Evolutionary conservation across 2,888 invertebrate genomes (phyloP).

Genomic region (Peribatodes rhomboidaria): DNA sequence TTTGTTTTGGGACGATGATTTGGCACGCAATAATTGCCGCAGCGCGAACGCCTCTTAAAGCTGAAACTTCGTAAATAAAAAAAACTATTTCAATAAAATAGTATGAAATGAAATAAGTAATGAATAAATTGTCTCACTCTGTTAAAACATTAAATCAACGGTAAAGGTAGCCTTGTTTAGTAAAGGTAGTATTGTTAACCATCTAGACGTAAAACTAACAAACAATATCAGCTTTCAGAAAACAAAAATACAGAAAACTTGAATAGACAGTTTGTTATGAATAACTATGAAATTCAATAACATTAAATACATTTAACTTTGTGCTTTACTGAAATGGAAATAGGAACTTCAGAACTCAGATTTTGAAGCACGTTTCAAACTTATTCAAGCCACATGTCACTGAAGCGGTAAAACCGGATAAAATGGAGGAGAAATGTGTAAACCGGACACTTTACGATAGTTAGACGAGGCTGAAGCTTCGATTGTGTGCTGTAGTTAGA

Average conservation of each 20-base stretch:
- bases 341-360: background rate
- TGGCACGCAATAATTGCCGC: too few relatives aligned
- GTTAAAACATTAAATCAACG: too few relatives aligned
- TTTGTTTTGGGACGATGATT: too few relatives aligned
- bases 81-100: too few relatives aligned
- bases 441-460: conserved; percentile 38
- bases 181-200: too few relatives aligned
- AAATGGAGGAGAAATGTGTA: conserved; percentile 32
- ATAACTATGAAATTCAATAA: conserved; percentile 17
- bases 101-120: too few relatives aligned
- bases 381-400: conserved; percentile 10
- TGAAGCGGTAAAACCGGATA: conserved; percentile 30
- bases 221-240: background rate
- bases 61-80: too few relatives aligned
- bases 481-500: conserved; percentile 12
- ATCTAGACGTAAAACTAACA: background rate
- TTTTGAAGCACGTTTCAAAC: conserved; percentile 21
- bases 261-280: conserved; percentile 4
- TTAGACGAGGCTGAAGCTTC: conserved; percentile 30
- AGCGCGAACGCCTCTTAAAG: too few relatives aligned
- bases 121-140: too few relatives aligned
- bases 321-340: conserved; percentile 9
- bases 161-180: background rate
- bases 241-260: conserved; percentile 1
- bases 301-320: conserved; percentile 14